Conservation (phyloP, 2,888 invertebrate genomes). For the Parnassius apollo region DNA sequence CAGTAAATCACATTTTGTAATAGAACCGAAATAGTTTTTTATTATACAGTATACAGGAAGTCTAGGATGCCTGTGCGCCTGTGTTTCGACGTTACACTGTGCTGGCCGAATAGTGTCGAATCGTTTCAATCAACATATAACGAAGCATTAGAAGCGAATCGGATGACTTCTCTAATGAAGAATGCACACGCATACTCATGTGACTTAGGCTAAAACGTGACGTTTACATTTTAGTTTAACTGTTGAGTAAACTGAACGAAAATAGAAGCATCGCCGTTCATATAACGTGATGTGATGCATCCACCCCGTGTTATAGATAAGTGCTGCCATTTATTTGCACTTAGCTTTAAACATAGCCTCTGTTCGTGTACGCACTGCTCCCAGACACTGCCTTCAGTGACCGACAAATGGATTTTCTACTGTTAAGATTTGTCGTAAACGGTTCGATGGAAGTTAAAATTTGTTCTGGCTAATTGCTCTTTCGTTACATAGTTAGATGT, state of each 20-base stretch:
- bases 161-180: no score
- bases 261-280: constrained; percentile 7
- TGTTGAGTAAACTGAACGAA: constrained; percentile 15
- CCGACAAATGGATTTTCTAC: constrained; percentile 8
- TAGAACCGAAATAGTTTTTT: no score
- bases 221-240: constrained; percentile 4
- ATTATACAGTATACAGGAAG: no score
- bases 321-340: constrained; percentile 19
- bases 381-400: constrained; percentile 16
- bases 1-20: no score
- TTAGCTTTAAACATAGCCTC: not conserved
- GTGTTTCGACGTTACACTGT: no score
- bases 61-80: no score
- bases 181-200: no score
- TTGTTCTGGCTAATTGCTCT: not conserved
- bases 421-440: constrained; percentile 1
- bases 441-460: constrained; percentile 1
- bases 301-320: constrained; percentile 34
- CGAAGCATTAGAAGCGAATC: no score
- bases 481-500: no score
- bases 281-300: constrained; percentile 33
- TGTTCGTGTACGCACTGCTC: constrained; percentile 2
- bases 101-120: no score
- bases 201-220: constrained; percentile 1
- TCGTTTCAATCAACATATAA: no score